Percentiles rank a stretch among this genome's conserved stretches.
Conservation (phyloP, 2,113 vertebrate genomes). For the Syngnathus typhle region DNA sequence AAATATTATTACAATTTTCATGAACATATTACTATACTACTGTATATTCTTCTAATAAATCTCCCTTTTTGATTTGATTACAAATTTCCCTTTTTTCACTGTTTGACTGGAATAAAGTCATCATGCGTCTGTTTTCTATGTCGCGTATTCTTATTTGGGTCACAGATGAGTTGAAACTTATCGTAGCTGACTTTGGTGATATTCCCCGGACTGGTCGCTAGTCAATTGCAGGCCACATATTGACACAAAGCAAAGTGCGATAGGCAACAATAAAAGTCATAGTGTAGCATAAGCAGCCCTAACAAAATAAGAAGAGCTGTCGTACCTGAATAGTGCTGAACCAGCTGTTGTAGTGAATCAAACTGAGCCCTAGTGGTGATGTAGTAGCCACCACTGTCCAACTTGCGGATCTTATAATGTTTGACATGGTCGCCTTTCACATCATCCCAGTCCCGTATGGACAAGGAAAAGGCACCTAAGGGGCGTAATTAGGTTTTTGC, state of each 20-base stretch:
- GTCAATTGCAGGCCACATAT: background rate
- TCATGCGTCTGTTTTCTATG: no score
- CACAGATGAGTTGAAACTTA: background rate
- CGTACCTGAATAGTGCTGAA: conserved; percentile 89
- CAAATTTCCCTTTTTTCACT: no score
- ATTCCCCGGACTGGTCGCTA: background rate
- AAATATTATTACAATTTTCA: no score
- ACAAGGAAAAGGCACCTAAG: conserved; percentile 93
- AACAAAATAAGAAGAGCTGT: background rate
- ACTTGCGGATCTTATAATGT: conserved; percentile 97
- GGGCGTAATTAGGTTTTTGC: background rate
- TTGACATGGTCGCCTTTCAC: conserved; percentile 96
- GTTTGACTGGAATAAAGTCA: no score
- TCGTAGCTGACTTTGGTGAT: background rate
- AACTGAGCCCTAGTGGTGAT: conserved; percentile 98
- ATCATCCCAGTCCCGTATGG: conserved; percentile 96
- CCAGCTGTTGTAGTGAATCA: conserved; percentile 90
- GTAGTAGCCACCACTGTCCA: conserved; percentile 96
- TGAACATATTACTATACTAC: no score
- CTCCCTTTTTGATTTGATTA: no score
- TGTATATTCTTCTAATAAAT: no score
- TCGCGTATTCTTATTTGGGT: background rate
- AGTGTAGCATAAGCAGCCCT: background rate
- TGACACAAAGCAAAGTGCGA: background rate
- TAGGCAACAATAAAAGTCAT: background rate